phyloP scores from a whole-genome alignment of 2,113 vertebrate species.

The Choloepus hoffmanni region DNA sequence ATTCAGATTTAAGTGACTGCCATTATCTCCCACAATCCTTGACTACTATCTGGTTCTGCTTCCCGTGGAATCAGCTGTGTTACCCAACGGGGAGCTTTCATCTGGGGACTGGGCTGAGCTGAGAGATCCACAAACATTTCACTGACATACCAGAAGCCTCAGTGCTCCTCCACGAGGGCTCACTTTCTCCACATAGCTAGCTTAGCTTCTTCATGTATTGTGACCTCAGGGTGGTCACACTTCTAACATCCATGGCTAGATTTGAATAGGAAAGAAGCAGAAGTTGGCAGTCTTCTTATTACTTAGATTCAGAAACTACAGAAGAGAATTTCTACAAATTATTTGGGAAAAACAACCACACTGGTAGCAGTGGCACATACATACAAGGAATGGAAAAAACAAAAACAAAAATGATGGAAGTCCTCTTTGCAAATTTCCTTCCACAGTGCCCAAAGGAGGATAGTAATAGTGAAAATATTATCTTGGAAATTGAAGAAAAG shows the following conservation, averaged over 20 bases:
- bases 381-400: too few species aligned
- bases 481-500: not conserved
- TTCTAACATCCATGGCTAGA: not conserved
- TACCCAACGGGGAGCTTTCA: not conserved
- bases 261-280: not conserved
- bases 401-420: not conserved
- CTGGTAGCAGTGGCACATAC: too few species aligned
- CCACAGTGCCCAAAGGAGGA: not conserved
- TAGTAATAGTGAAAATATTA: not conserved
- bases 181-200: not conserved
- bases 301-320: not conserved
- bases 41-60: too few species aligned
- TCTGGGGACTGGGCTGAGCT: not conserved
- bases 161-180: too few species aligned
- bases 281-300: not conserved
- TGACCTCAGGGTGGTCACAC: not conserved
- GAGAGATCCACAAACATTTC: not conserved
- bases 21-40: too few species aligned
- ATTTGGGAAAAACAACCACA: not conserved
- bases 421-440: not conserved
- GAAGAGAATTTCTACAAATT: not conserved
- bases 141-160: not conserved
- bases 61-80: not conserved
- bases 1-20: not conserved
- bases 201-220: not conserved